These are phyloP conservation scores for Phyllostomus discolor DNA, from an alignment of 2,113 vertebrate genomes.

Conservation along the genomic window DNA sequence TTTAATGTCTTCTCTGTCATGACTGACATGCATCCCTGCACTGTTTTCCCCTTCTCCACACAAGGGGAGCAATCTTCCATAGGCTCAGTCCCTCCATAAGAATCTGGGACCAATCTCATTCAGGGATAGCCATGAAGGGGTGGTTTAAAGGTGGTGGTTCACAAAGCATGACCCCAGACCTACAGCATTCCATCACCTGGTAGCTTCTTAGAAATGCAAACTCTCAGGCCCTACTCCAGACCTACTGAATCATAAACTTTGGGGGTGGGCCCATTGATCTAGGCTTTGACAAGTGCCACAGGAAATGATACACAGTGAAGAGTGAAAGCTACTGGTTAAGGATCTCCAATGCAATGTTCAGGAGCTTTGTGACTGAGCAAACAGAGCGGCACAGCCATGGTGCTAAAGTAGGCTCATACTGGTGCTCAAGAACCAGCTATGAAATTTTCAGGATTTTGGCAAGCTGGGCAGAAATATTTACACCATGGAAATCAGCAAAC, in stretches of 20 bases:
- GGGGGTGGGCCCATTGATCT: rapidly evolving
- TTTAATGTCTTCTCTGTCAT: not conserved
- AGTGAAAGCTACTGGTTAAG: not conserved
- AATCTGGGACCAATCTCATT: not conserved
- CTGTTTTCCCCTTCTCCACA: not conserved
- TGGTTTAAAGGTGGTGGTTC: not conserved
- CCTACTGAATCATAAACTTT: not conserved
- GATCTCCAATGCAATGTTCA: not conserved
- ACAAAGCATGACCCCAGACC: not conserved
- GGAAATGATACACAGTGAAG: not conserved
- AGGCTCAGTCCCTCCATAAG: not conserved
- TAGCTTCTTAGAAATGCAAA: not conserved
- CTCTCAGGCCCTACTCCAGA: not conserved
- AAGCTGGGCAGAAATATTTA: not conserved
- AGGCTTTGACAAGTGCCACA: too few relatives aligned
- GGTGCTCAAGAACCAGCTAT: not conserved
- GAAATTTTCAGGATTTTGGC: not conserved
- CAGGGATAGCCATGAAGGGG: not conserved
- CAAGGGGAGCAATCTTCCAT: not conserved
- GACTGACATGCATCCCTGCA: not conserved
- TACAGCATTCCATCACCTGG: not conserved
- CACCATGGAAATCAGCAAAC: not conserved
- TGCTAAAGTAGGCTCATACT: not conserved
- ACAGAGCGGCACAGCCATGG: not conserved
- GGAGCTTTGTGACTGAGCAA: not conserved